Evolutionary conservation across 1,140 invertebrate species (phyloP).

Genomic region (Potamilus streckersoni): DNA sequence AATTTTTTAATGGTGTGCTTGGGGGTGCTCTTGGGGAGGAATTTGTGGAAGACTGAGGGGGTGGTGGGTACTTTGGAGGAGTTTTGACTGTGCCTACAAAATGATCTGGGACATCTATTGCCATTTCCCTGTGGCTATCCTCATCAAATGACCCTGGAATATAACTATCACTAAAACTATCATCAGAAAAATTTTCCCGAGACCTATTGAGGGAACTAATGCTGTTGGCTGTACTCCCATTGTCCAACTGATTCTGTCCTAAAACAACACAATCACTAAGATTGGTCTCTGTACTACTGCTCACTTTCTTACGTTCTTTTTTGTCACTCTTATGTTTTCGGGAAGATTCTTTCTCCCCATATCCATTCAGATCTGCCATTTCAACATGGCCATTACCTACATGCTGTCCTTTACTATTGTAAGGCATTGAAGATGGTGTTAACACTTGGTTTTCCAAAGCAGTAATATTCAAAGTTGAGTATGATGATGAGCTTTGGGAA

Average conservation of each 20-base stretch:
- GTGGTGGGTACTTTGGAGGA: conserved; percentile 89
- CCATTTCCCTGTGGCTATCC: conserved; percentile 83
- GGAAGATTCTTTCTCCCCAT: conserved; percentile 21
- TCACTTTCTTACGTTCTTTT: too few relatives aligned
- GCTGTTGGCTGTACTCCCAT: conserved; percentile 28
- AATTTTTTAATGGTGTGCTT: conserved; percentile 38
- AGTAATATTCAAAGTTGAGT: background rate
- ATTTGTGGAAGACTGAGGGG: conserved; percentile 69
- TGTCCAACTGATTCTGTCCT: too few relatives aligned
- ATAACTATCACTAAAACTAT: conserved; percentile 41
- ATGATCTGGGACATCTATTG: conserved; percentile 96
- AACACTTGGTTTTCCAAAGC: conserved; percentile 21
- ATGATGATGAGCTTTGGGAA: background rate
- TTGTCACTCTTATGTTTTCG: too few relatives aligned
- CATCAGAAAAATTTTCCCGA: conserved; percentile 33
- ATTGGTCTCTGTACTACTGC: conserved; percentile 42
- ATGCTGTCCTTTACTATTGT: conserved; percentile 40
- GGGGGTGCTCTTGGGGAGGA: conserved; percentile 67
- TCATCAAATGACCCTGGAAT: conserved; percentile 45
- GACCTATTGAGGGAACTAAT: conserved; percentile 47
- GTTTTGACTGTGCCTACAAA: conserved; percentile 93
- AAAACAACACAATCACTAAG: conserved; percentile 40
- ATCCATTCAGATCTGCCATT: conserved; percentile 47
- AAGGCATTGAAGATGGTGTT: conserved; percentile 45
- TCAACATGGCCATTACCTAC: conserved; percentile 38